Conservation (phyloP, 2,888 invertebrate species). For the Xiphydria camelus region DNA sequence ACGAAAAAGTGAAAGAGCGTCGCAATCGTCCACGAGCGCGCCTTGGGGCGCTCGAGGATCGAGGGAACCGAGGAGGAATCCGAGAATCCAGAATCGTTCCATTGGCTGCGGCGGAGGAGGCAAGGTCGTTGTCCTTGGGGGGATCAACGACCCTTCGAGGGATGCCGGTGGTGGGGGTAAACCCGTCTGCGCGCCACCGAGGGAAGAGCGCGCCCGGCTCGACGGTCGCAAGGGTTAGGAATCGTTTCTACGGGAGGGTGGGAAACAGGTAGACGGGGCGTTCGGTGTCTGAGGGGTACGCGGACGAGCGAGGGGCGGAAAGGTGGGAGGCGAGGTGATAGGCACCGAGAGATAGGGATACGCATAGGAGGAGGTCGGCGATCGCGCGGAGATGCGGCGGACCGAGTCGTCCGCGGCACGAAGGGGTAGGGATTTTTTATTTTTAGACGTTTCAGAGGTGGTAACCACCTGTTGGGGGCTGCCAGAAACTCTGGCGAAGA, state of each 20-base stretch:
- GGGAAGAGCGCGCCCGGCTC: no score
- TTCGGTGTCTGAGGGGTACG: neutral
- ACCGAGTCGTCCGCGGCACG: neutral
- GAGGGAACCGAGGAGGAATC: no score
- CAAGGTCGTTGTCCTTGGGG: constrained; percentile 59
- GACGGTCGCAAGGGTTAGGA: neutral
- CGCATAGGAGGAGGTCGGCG: neutral
- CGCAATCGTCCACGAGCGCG: no score
- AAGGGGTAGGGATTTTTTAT: constrained; percentile 15
- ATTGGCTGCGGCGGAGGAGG: constrained; percentile 50
- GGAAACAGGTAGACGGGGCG: neutral
- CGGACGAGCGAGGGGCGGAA: neutral
- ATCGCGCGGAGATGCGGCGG: neutral
- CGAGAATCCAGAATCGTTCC: constrained; percentile 53
- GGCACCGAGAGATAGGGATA: neutral
- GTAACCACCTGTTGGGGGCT: constrained; percentile 34
- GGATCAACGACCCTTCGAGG: constrained; percentile 57
- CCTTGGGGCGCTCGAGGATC: no score
- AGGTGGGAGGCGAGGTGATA: neutral
- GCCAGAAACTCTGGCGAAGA: constrained; percentile 4
- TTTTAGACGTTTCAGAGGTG: constrained; percentile 13
- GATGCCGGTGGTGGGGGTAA: constrained; percentile 34
- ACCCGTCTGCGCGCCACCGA: no score
- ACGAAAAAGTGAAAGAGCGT: constrained; percentile 31
- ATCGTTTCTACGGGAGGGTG: neutral